A percentile compares a stretch with the other conserved stretches of the same genome.
phyloP scores from a whole-genome alignment of 92 coral and sea anemone species.

The Hydrozoanthus gracilis region DNA sequence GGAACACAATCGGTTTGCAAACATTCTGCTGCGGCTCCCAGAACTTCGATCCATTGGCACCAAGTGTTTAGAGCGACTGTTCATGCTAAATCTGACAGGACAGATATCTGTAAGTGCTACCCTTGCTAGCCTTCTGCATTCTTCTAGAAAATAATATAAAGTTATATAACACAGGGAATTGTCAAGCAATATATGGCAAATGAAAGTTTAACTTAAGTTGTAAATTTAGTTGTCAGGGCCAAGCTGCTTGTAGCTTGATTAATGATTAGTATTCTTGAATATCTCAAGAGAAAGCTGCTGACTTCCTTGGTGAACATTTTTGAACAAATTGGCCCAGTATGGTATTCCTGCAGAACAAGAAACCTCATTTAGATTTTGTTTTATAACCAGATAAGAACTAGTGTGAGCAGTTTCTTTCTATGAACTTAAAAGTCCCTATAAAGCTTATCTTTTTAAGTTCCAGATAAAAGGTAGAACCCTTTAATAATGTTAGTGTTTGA shows the following conservation, averaged over 20 bases:
- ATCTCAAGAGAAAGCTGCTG: no score
- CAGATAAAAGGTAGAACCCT: no score
- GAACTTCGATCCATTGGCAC: conserved; percentile 97
- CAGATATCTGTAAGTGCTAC: conserved; percentile 73
- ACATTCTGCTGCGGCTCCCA: conserved; percentile 90
- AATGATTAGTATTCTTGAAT: not conserved
- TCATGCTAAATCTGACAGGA: conserved; percentile 86
- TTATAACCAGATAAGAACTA: no score
- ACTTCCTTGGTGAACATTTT: not conserved
- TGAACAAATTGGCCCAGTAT: not conserved
- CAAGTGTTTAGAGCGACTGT: conserved; percentile 91
- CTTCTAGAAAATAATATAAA: conserved; percentile 65
- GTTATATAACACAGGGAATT: not conserved
- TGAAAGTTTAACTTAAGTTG: no score
- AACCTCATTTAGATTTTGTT: not conserved
- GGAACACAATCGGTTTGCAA: conserved; percentile 93
- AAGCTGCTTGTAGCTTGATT: no score
- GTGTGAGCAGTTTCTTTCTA: no score
- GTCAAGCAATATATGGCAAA: not conserved
- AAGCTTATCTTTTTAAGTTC: no score
- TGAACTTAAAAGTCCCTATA: no score
- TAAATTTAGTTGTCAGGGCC: no score
- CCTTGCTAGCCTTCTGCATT: conserved; percentile 77
- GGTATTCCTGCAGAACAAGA: not conserved
- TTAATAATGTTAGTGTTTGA: no score